Evolutionary conservation across 1,140 invertebrate genomes (phyloP).

Genomic region (Aphidius gifuensis): DNA sequence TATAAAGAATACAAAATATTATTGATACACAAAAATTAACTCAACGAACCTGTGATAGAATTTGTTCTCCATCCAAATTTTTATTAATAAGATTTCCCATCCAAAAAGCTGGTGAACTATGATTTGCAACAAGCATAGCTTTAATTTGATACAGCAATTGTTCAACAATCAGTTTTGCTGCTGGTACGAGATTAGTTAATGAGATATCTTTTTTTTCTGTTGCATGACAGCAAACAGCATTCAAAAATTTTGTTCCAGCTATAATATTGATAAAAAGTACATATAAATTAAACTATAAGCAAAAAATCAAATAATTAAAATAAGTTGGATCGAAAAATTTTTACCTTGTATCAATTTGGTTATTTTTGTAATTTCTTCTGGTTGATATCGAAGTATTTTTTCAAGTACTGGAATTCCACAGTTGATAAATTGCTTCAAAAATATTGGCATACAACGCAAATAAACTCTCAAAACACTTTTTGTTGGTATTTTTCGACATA

Average conservation of each 20-base stretch:
- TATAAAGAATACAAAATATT: too few species aligned
- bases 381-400: constrained; percentile 61
- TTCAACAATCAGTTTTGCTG: constrained; percentile 73
- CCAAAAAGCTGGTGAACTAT: constrained; percentile 79
- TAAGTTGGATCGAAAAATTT: constrained; percentile 28
- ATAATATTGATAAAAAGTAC: constrained; percentile 29
- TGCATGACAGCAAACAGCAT: constrained; percentile 77
- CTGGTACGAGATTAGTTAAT: constrained; percentile 75
- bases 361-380: constrained; percentile 61
- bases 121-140: constrained; percentile 75
- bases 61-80: constrained; percentile 74
- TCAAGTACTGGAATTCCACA: constrained; percentile 74
- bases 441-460: constrained; percentile 48
- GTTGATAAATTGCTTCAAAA: constrained; percentile 70
- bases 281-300: constrained; percentile 12
- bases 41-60: constrained; percentile 48
- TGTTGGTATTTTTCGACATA: constrained; percentile 61
- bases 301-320: constrained; percentile 9
- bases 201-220: constrained; percentile 73
- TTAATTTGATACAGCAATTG: constrained; percentile 80
- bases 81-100: constrained; percentile 85
- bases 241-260: constrained; percentile 69
- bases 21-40: background rate
- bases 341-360: constrained; percentile 61
- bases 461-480: constrained; percentile 56